Evolutionary conservation across 2,888 invertebrate genomes (phyloP).

Genomic region (Phalera bucephala): DNA sequence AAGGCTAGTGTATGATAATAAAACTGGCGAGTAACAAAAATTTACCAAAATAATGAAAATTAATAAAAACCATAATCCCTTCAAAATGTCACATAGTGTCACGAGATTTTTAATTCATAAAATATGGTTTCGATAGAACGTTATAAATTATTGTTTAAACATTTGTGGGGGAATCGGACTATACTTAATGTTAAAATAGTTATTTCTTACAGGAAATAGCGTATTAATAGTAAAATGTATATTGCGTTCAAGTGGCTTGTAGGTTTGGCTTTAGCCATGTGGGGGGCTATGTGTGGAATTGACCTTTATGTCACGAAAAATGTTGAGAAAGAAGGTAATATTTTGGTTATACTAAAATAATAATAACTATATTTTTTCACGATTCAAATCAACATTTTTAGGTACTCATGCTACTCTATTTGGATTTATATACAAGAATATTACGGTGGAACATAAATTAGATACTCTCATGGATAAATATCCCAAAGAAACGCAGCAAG

Average conservation of each 20-base stretch:
- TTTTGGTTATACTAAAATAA: not conserved
- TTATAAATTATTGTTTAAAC: conserved; percentile 47
- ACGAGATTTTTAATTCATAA: conserved; percentile 36
- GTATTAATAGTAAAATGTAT: conserved; percentile 51
- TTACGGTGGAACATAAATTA: conserved; percentile 13
- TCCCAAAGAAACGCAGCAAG: conserved; percentile 17
- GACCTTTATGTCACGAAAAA: conserved; percentile 37
- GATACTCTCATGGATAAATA: conserved; percentile 11
- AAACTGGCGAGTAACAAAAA: too few relatives aligned
- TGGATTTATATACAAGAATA: conserved; percentile 23
- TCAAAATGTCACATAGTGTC: conserved; percentile 17
- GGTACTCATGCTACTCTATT: conserved; percentile 16
- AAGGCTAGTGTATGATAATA: too few relatives aligned
- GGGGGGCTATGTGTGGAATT: conserved; percentile 56
- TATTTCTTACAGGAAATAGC: conserved; percentile 15
- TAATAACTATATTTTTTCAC: too few relatives aligned
- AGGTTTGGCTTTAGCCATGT: conserved; percentile 55
- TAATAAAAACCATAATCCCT: not conserved
- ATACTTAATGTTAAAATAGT: conserved; percentile 22
- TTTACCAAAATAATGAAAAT: not conserved
- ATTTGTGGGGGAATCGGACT: conserved; percentile 15
- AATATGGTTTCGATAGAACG: conserved; percentile 41
- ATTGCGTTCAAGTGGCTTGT: conserved; percentile 72
- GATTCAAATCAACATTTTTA: too few relatives aligned
- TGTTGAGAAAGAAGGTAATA: conserved; percentile 29